Evolutionary conservation across 2,113 vertebrate genomes (phyloP), one percentile per base, ranked within the genome.

Genomic region (Anoplopoma fimbria): DNA sequence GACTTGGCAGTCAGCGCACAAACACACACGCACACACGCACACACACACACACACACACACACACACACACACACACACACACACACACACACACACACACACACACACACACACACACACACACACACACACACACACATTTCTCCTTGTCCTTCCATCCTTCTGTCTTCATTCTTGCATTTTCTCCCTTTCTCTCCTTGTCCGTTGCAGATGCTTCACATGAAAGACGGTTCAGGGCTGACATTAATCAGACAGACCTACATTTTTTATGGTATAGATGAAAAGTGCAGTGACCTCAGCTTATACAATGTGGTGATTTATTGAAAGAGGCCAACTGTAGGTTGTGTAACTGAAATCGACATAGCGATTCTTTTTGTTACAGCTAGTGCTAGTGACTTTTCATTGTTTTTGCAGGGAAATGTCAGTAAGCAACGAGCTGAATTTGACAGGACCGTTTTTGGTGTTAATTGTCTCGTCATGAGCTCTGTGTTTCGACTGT

Each of bases 181-280:
- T 84, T 61, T 58, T 73, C 12, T 62, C n/a, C 29, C 23, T 57
- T 65, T 71, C 14, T 58, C 69, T 53, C 51, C 40, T n/a, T 9
- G 1, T 70, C 57, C 38, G 47, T 60, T 65, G 75, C 58, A 75
- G 31, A 51, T 70, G 64, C 72, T 51, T 71, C 77, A 68, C 67
- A 58, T 73, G 51, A 81, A 68, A 61, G 45, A 60, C 6, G 68
- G 40, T 60, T 72, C 31, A 27, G 45, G 55, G 45, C 49, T 83
- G 80, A 81, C 68, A 90, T 90, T 83, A 63, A 89, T 91, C 77
- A 82, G 47, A 74, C 27, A 38, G 77, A 79, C 58, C 62, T 64
- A 45, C 70, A 88, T 87, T 80, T 81, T 23, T 83, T 67, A 71
- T 55, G 53, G 45, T 63, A 3, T 34, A 65, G 80, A 77, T 69